Evolutionary conservation across 2,797 vertebrate genomes (phyloP).

Genomic region (Kryptopterus vitreolus): DNA sequence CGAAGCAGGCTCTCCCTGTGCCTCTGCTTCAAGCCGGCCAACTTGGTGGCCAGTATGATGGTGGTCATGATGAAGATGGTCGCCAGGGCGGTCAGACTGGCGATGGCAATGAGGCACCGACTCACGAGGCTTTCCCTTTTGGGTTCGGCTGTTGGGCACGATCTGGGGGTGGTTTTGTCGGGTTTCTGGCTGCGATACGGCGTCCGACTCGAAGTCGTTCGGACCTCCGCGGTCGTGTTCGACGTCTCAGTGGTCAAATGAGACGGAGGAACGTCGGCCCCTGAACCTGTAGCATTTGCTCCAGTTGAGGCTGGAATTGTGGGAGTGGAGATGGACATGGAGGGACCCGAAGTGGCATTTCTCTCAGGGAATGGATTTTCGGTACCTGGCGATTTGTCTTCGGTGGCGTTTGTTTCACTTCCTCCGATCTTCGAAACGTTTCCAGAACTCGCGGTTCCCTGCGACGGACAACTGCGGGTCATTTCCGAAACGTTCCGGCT

Average conservation of each 20-base stretch:
- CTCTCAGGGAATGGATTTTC: slow-evolving; percentile 9
- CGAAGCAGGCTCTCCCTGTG: slow-evolving; percentile 50
- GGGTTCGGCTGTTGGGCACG: slow-evolving; percentile 26
- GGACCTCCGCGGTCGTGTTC: neutral
- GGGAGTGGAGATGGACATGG: slow-evolving; percentile 10
- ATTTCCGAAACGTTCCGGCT: neutral
- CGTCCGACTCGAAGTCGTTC: neutral
- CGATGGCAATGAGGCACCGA: slow-evolving; percentile 75
- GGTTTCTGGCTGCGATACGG: neutral
- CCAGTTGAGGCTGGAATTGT: neutral
- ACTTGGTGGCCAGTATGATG: slow-evolving; percentile 68
- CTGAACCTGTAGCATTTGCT: neutral
- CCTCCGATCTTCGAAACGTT: neutral
- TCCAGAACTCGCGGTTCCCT: slow-evolving; percentile 28
- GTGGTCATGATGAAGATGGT: slow-evolving; percentile 74
- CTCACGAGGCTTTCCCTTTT: slow-evolving; percentile 51
- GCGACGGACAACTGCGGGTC: neutral
- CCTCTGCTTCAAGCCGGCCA: slow-evolving; percentile 63
- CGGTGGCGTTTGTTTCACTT: slow-evolving; percentile 32
- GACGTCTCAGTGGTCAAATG: too few relatives aligned
- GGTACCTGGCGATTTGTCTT: neutral
- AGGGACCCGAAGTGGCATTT: neutral
- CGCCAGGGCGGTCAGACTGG: slow-evolving; percentile 71
- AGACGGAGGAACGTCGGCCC: neutral
- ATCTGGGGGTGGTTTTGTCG: neutral